Evolutionary conservation across 2,797 vertebrate species (phyloP), one percentile per base, ranked within the genome.

Genomic region (Hafferia zeledoni): DNA sequence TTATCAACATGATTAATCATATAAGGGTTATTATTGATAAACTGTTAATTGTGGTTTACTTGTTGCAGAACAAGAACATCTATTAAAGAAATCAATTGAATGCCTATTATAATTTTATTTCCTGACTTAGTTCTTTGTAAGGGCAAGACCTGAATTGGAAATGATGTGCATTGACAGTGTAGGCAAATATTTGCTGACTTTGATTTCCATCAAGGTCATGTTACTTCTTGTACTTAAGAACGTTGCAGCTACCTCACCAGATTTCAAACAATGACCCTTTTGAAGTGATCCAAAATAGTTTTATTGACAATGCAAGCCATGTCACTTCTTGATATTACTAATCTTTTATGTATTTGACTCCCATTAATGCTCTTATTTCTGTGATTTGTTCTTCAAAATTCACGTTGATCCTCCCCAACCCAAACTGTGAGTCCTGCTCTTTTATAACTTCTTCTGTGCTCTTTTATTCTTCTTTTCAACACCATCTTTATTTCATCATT

Each of bases 261-360:
- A 57, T 43, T 49, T 85, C 41, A 67, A 79, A 57, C 65, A 64
- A 30, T 27, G 33, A 19, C 39, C 59, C 33, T 56, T 75, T 14
- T 39, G 35, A 74, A 89, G n/a, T 71, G 33, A 71, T 71, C 41
- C 90, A n/a, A 84, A 90, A 41, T 60, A 89, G 10, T 55, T 75
- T n/a, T n/a, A 30, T 71, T 93, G 64, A 75, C 56, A 72, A 30
- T 63, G 39, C 11, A 55, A 78, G 5, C 11, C 16, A n/a, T 1
- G 3, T 43, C 20, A 20, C 8, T 39, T 64, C 8, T 46, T 78
- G 39, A 31, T 69, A 49, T 18, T 33, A 18, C 22, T 44, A 57
- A 20, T 39, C 9, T 70, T 41, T 52, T 41, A 13, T 31, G 37
- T 24, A 71, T 87, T 72, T 17, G 19, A n/a, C 33, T 71, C 28